phyloP scores from a whole-genome alignment of 2,888 invertebrate genomes.

The Eumacrocentrus americanus region DNA sequence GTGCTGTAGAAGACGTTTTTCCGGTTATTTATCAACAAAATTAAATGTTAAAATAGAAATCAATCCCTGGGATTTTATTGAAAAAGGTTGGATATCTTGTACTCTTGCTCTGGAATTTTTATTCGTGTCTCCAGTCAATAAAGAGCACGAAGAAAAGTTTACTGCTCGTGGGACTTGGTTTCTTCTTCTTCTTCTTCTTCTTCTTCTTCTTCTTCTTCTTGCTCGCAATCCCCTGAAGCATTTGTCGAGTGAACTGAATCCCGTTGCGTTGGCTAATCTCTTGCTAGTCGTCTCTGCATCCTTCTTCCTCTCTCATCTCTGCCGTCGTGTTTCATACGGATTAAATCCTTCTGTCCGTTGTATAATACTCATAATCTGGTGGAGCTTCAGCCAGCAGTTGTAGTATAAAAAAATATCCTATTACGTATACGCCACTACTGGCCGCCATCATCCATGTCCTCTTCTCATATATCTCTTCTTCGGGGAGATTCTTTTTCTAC shows the following conservation, averaged over 20 bases:
- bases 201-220: background rate
- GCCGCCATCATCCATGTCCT: background rate
- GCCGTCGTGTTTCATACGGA: constrained; percentile 50
- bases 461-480: background rate
- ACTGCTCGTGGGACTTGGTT: too few relatives aligned
- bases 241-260: constrained; percentile 41
- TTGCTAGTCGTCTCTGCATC: background rate
- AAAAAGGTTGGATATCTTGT: too few relatives aligned
- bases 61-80: too few relatives aligned
- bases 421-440: constrained; percentile 30
- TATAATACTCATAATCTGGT: constrained; percentile 50
- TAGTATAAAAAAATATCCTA: constrained; percentile 40
- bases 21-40: too few relatives aligned
- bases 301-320: constrained; percentile 24
- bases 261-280: constrained; percentile 46
- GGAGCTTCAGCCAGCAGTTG: constrained; percentile 38
- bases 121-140: too few relatives aligned
- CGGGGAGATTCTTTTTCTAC: background rate
- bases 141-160: too few relatives aligned
- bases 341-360: constrained; percentile 45
- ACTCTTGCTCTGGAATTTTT: too few relatives aligned
- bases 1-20: too few relatives aligned
- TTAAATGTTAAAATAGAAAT: too few relatives aligned
- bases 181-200: too few relatives aligned
- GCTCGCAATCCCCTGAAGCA: constrained; percentile 18